A percentile compares a stretch with the other conserved stretches of the same genome.
Conservation (phyloP, 1,140 invertebrate genomes). For the Brachionus paranguensis region DNA sequence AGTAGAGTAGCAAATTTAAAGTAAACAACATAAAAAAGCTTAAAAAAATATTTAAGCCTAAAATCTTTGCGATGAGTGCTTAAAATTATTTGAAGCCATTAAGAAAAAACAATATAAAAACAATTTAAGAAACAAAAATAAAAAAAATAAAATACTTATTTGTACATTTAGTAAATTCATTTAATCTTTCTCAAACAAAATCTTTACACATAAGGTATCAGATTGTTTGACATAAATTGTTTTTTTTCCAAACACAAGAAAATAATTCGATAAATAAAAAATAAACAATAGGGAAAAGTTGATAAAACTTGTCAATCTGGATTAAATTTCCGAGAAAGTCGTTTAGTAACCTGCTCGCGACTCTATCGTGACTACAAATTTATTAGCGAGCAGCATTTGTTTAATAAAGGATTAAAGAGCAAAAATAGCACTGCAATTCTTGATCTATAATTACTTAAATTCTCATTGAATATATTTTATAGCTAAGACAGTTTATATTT, state of each 20-base stretch:
- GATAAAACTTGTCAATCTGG: not conserved
- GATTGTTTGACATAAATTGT: not conserved
- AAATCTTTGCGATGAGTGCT: not conserved
- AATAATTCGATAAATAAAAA: not conserved
- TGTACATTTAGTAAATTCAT: not conserved
- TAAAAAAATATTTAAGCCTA: not conserved
- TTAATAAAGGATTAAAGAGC: conserved; percentile 1
- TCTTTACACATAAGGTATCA: not conserved
- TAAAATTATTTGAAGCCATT: not conserved
- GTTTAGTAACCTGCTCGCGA: not conserved
- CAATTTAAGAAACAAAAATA: not conserved
- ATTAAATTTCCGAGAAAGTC: not conserved
- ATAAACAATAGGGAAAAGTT: not conserved
- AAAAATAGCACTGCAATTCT: conserved; percentile 15
- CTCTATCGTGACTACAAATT: conserved; percentile 1
- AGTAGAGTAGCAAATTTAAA: not conserved
- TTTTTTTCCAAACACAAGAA: not conserved
- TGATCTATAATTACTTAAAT: conserved; percentile 7
- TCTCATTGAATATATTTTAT: conserved; percentile 4
- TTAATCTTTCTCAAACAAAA: not conserved
- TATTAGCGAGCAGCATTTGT: not conserved
- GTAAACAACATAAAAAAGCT: not conserved
- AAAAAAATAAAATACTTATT: not conserved
- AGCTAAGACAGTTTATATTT: conserved; percentile 31
- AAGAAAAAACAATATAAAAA: not conserved